These are phyloP conservation scores for Apamea epomidion DNA, from an alignment of 2,888 invertebrate species.

Conservation along the genomic window DNA sequence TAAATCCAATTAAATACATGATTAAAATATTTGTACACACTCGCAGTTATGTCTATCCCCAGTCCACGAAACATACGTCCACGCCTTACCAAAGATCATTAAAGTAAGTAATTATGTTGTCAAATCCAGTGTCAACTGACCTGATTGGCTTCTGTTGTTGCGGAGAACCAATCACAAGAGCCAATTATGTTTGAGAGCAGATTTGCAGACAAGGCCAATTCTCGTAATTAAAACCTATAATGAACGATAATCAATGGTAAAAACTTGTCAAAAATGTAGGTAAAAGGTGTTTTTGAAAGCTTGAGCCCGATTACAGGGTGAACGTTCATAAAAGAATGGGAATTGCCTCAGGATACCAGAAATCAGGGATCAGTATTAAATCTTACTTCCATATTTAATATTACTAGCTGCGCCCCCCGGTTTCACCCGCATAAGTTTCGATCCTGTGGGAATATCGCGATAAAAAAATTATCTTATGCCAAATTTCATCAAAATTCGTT, in stretches of 20 bases:
- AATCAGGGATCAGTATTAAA: not conserved
- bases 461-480: too few relatives aligned
- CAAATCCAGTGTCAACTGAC: conserved; percentile 5
- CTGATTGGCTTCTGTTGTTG: conserved; percentile 14
- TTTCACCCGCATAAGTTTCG: too few relatives aligned
- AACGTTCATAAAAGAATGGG: not conserved
- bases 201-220: not conserved
- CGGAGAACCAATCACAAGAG: conserved; percentile 10
- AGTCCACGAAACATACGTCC: not conserved
- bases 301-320: not conserved
- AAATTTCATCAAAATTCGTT: too few relatives aligned
- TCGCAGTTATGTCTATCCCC: not conserved
- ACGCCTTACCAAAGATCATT: not conserved
- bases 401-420: too few relatives aligned
- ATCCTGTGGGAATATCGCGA: too few relatives aligned
- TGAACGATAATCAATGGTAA: not conserved
- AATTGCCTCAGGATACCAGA: not conserved
- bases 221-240: not conserved
- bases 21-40: not conserved
- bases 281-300: not conserved
- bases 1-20: not conserved
- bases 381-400: not conserved
- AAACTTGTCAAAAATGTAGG: not conserved
- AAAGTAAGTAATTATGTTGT: conserved; percentile 17
- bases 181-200: conserved; percentile 10